These are phyloP conservation scores for Mesopsocus fuscifrons DNA, from an alignment of 2,888 invertebrate genomes.

Conservation along the genomic window DNA sequence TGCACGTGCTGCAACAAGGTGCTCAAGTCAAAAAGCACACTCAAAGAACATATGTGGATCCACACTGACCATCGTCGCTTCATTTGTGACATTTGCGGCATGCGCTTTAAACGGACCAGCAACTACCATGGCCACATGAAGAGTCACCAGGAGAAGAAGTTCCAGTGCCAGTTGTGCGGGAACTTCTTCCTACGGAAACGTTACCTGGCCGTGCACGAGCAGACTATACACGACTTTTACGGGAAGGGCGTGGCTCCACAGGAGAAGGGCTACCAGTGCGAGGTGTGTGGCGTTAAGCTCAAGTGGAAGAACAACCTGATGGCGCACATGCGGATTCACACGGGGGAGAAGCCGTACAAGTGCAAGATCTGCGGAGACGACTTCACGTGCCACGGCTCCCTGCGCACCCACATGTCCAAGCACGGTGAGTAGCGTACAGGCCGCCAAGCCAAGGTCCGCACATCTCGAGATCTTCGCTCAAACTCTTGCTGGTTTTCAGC, in stretches of 20 bases:
- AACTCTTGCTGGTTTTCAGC: too few species aligned
- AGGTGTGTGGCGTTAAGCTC: conserved; percentile 7
- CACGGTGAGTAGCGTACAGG: conserved; percentile 5
- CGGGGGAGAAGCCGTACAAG: conserved; percentile 8
- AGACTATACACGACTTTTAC: conserved; percentile 6
- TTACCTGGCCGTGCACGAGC: conserved; percentile 6
- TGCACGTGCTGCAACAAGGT: conserved; percentile 6
- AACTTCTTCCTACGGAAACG: conserved; percentile 8
- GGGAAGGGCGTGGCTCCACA: conserved; percentile 1
- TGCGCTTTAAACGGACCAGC: conserved; percentile 10
- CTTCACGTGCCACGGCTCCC: conserved; percentile 6
- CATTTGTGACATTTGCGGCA: conserved; percentile 11
- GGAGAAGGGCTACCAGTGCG: conserved; percentile 9
- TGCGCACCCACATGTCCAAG: conserved; percentile 5
- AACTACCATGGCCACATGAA: conserved; percentile 9
- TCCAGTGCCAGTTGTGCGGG: conserved; percentile 7
- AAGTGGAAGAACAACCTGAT: conserved; percentile 7
- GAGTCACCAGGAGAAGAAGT: conserved; percentile 8
- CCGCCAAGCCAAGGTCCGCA: too few species aligned
- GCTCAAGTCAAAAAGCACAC: conserved; percentile 5
- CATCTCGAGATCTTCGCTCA: too few species aligned
- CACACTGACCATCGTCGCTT: conserved; percentile 9
- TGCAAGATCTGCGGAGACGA: conserved; percentile 5
- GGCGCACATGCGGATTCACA: conserved; percentile 7
- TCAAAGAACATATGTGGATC: conserved; percentile 10